Evolutionary conservation across 1,140 invertebrate genomes (phyloP).

Genomic region (Pentalonia nigronervosa): DNA sequence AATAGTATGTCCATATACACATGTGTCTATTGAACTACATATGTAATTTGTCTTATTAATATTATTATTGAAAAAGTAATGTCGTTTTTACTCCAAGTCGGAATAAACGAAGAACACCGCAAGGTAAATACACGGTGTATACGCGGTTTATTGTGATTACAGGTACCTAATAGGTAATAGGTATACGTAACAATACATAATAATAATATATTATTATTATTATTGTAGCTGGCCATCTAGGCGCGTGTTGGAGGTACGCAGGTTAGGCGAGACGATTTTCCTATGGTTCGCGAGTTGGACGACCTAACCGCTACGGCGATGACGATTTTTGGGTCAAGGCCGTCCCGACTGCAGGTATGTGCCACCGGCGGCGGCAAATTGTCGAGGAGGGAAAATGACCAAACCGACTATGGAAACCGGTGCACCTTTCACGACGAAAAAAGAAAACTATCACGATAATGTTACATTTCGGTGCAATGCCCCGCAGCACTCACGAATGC

Average conservation of each 20-base stretch:
- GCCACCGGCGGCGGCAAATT: not conserved
- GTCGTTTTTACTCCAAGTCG: not conserved
- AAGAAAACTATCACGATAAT: constrained; percentile 32
- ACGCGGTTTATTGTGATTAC: not conserved
- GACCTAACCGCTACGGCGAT: not conserved
- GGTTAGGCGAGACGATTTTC: not conserved
- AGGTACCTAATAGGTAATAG: not conserved
- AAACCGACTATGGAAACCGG: not conserved
- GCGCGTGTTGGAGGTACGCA: not conserved
- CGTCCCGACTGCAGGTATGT: not conserved
- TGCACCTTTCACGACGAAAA: not conserved
- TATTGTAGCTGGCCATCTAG: not conserved
- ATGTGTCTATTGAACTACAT: not conserved
- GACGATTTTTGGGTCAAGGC: constrained; percentile 27
- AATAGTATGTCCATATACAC: too few species aligned
- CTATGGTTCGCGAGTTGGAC: not conserved
- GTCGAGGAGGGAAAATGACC: not conserved
- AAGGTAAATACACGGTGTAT: not conserved
- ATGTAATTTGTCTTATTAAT: not conserved
- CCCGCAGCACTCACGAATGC: not conserved
- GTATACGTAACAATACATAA: not conserved
- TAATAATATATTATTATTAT: not conserved
- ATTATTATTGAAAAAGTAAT: not conserved
- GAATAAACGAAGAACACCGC: not conserved
- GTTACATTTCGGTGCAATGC: not conserved